These are phyloP conservation scores for Lissonota sp. DNA, from an alignment of 2,888 invertebrate species.

Conservation along the genomic window DNA sequence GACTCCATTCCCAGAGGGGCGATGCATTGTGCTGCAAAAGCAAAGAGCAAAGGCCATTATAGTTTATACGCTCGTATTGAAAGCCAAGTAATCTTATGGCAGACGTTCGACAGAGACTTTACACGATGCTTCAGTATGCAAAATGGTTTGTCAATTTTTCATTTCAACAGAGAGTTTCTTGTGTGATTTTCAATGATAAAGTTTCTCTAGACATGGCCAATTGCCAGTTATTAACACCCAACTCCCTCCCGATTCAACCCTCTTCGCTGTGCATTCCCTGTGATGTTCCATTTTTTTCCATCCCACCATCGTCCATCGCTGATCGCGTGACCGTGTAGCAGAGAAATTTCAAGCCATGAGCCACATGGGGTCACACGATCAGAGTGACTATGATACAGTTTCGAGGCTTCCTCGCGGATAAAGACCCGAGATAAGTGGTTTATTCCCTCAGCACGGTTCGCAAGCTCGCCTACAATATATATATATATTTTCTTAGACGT, in stretches of 20 bases:
- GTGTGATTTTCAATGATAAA: slow-evolving; percentile 32
- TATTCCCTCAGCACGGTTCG: slow-evolving; percentile 43
- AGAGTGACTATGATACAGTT: slow-evolving; percentile 35
- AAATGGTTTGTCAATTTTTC: slow-evolving; percentile 57
- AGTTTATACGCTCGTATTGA: slow-evolving; percentile 23
- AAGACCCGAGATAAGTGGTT: slow-evolving; percentile 10
- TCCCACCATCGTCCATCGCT: not conserved
- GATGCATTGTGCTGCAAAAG: slow-evolving; percentile 90
- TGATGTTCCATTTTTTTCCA: slow-evolving; percentile 14
- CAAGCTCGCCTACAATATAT: slow-evolving; percentile 27
- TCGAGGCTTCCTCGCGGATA: slow-evolving; percentile 15
- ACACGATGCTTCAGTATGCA: slow-evolving; percentile 15
- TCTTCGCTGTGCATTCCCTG: not conserved
- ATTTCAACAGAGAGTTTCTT: slow-evolving; percentile 36
- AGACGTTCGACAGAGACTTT: slow-evolving; percentile 13
- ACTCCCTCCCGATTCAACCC: not conserved
- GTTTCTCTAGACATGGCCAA: slow-evolving; percentile 10
- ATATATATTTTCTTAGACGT: slow-evolving; percentile 30
- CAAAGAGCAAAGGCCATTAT: slow-evolving; percentile 54
- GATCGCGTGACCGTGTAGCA: slow-evolving; percentile 29
- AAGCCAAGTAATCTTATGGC: slow-evolving; percentile 29
- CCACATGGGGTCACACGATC: slow-evolving; percentile 2
- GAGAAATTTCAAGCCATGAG: slow-evolving; percentile 23
- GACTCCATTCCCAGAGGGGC: slow-evolving; percentile 94
- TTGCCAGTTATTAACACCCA: not conserved